Evolutionary conservation across 2,797 vertebrate genomes (phyloP), one percentile per base, ranked within the genome.

Genomic region (Poliocrania exsul): DNA sequence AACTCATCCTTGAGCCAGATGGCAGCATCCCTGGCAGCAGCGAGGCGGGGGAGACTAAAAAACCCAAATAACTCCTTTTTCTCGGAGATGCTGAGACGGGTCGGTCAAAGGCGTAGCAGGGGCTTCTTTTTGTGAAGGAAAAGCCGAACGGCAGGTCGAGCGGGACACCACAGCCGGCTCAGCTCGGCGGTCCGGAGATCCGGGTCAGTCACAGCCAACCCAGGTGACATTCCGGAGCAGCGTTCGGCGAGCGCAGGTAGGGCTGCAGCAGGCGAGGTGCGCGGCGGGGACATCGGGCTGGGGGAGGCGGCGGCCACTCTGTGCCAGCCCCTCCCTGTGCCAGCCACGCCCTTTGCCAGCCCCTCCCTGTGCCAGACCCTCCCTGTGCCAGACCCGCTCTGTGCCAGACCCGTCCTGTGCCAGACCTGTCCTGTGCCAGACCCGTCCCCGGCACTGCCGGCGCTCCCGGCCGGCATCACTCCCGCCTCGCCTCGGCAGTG

Each of bases 171-270:
- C 56, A 44, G 29, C 8, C 3, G 21, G 6, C 38, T 46, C 20
- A 19, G 35, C 35, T 13, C 23, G 4, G 66, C 15, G 25, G 5
- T 19, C 29, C 54, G 50, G 35, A 35, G 62, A 62, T 2, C 10
- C 31, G 9, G 38, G 4, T 33, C 40, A 1, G 61, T 2, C 66
- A 12, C 21, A 25, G 11, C n/a, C 72, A 2, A 3, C 8, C 1
- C 35, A 7, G 44, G 67, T 9, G 13, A 31, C 40, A 13, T 20
- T 20, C 51, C 17, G 28, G 72, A 53, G 38, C 6, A 57, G 44
- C 24, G 16, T 19, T 24, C 13, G 2, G 31, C 5, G 33, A 33
- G 49, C 19, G 20, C 77, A 25, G 72, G 37, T 8, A 46, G 13
- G 11, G 24, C 19, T 6, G 54, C 28, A 8, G 67, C 23, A n/a